Evolutionary conservation across 2,797 vertebrate genomes (phyloP), one percentile per base, ranked within the genome.

Genomic region (Rhynchotus rufescens): DNA sequence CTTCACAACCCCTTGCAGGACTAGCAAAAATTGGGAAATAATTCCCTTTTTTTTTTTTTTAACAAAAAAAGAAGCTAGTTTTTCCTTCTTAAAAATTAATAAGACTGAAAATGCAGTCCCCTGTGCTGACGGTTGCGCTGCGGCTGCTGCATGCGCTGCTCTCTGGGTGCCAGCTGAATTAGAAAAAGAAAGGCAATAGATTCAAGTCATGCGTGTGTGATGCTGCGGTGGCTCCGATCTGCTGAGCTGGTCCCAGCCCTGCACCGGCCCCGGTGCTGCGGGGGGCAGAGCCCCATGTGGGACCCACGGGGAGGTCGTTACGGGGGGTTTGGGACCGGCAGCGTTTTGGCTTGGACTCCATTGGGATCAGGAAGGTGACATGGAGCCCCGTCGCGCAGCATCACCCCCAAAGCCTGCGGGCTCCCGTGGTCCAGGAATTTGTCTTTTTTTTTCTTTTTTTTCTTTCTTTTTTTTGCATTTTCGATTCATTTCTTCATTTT

Each of bases 401-500:
- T 30, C 52, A 17, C 28, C 52, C 51, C 52, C 28, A 17, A 30
- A 54, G 52, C 78, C 78, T 12, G 10, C n/a, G 67, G 67, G 6
- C 22, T 3, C 32, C 34, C 49, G 4, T 2, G n/a, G 19, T n/a
- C 61, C 36, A 52, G 54, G 21, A 25, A 49, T 13, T 25, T 25
- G 23, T 49, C 47, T 49, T 25, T 66, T 67, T 19, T 68, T 36
- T 10, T 36, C 45, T 1, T 40, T 40, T 49, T 21, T 49, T 49
- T 49, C 12, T 47, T 47, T 47, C 12, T 65, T 67, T 19, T 67
- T 34, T 10, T 49, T 65, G 1, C 2, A 0, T 15, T 75, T 93
- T 74, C 71, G 89, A 93, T 93, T 74, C 12, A 89, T 93, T 80
- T 73, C 51, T 86, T 89, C 34, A 3, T 86, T 92, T 95, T 69